phyloP scores from a whole-genome alignment of 2,113 vertebrate species.

The Oncorhynchus gorbuscha region DNA sequence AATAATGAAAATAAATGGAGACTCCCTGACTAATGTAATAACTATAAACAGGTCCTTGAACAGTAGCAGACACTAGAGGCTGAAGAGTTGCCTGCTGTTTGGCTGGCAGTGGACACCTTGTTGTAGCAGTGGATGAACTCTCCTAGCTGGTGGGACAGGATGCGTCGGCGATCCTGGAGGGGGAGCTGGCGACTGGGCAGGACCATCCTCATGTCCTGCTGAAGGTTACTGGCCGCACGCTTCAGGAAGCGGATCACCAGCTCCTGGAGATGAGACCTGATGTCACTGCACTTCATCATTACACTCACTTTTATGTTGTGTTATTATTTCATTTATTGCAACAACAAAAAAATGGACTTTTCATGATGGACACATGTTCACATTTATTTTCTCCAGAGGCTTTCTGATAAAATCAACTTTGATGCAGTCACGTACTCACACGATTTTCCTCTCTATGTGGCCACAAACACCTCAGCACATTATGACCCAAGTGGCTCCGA shows the following conservation, averaged over 20 bases:
- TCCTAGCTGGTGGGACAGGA: conserved; percentile 87
- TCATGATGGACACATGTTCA: neutral
- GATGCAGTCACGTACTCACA: conserved; percentile 21
- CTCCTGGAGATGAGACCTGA: conserved; percentile 73
- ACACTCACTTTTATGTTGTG: neutral
- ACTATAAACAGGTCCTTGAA: too few species aligned
- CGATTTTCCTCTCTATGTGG: conserved; percentile 40
- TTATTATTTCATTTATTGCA: neutral
- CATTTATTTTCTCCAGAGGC: conserved; percentile 38
- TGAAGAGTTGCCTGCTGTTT: too few species aligned
- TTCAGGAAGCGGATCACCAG: conserved; percentile 90
- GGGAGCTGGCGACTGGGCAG: conserved; percentile 81
- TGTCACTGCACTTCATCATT: conserved; percentile 13
- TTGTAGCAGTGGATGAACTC: conserved; percentile 88
- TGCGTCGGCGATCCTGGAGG: conserved; percentile 77
- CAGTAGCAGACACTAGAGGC: too few species aligned
- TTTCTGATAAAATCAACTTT: conserved; percentile 53
- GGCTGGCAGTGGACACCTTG: conserved; percentile 71
- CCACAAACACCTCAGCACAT: conserved; percentile 48
- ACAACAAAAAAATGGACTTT: neutral
- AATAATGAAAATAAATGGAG: too few species aligned
- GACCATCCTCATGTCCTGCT: conserved; percentile 80
- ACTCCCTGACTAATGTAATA: too few species aligned
- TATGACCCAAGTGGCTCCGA: conserved; percentile 27
- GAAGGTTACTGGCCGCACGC: conserved; percentile 87